A percentile compares a stretch with the other conserved stretches of the same genome.
Evolutionary conservation across 2,888 invertebrate species (phyloP).

Genomic region (Drosophila siamana): DNA sequence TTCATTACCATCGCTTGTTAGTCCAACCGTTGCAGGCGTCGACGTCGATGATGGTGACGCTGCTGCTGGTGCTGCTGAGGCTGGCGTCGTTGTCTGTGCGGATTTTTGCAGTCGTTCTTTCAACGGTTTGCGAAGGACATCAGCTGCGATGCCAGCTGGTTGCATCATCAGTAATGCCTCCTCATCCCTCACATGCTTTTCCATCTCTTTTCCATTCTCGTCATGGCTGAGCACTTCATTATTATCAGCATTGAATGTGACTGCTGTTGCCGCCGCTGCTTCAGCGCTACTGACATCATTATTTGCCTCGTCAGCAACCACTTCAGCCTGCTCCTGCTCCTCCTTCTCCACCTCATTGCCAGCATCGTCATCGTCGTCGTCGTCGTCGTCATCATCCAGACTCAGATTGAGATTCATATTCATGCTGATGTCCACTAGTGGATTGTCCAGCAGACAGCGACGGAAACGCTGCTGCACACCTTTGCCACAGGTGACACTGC

Average conservation of each 20-base stretch:
- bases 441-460: conserved; percentile 85
- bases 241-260: conserved; percentile 57
- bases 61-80: conserved; percentile 2
- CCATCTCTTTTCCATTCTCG: conserved; percentile 31
- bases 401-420: conserved; percentile 82
- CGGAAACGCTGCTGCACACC: conserved; percentile 85
- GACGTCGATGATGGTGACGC: not conserved
- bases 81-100: conserved; percentile 28
- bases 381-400: conserved; percentile 64
- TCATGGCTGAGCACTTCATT: conserved; percentile 62
- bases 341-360: conserved; percentile 21
- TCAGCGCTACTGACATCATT: conserved; percentile 51
- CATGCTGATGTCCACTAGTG: conserved; percentile 84
- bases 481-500: conserved; percentile 85
- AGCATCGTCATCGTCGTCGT: conserved; percentile 43
- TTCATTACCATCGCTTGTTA: conserved; percentile 66
- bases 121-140: conserved; percentile 28
- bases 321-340: conserved; percentile 25
- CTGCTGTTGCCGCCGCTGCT: conserved; percentile 44
- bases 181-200: conserved; percentile 11
- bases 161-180: conserved; percentile 57
- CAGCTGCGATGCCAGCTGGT: conserved; percentile 34
- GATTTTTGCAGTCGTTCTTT: no score
- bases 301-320: conserved; percentile 63
- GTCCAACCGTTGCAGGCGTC: conserved; percentile 32